Conservation (phyloP, 2,888 invertebrate species). For the Conchocele bisecta region DNA sequence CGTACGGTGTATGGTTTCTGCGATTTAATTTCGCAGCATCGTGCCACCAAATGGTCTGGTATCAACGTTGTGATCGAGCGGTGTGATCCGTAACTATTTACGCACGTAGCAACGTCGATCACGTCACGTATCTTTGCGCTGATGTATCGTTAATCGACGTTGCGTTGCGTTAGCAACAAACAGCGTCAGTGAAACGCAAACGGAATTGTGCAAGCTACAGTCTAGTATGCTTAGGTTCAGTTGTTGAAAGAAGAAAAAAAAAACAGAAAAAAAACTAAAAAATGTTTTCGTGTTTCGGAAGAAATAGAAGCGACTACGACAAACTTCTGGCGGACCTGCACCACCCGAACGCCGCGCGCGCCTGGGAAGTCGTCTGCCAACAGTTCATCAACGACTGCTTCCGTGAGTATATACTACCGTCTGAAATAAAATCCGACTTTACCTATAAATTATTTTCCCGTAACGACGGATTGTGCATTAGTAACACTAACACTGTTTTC, state of each 20-base stretch:
- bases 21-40: no score
- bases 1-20: no score
- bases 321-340: not conserved
- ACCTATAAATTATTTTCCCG: no score
- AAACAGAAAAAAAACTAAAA: not conserved
- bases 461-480: no score
- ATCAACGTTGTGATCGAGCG: not conserved
- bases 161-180: not conserved
- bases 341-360: not conserved
- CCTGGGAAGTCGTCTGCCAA: conserved; percentile 38
- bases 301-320: not conserved
- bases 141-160: not conserved
- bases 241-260: not conserved
- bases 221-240: not conserved
- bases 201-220: not conserved
- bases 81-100: not conserved
- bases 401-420: conserved; percentile 21
- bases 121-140: not conserved
- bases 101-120: not conserved
- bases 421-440: no score
- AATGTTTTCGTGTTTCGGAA: not conserved
- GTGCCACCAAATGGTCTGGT: no score
- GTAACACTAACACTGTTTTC: no score
- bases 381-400: conserved; percentile 33
- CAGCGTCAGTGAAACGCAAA: not conserved